Evolutionary conservation across 1,140 invertebrate species (phyloP).

Genomic region (Pristionchus pacificus): DNA sequence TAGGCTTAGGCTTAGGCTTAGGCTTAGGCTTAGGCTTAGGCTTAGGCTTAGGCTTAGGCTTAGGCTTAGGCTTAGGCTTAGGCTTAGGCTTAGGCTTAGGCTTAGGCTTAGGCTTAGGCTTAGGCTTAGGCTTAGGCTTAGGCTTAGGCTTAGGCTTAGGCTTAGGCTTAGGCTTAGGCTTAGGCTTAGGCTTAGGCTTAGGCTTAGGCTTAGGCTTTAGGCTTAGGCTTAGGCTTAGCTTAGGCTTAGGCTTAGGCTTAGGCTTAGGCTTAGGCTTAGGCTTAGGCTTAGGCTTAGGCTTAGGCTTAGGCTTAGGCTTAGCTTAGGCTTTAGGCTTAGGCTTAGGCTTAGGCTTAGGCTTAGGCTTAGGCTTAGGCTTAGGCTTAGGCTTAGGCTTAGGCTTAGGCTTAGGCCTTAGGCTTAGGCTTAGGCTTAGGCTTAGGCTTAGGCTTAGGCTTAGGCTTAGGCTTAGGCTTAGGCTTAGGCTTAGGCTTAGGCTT

Average conservation of each 20-base stretch:
- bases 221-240: conserved; percentile 23
- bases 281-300: conserved; percentile 36
- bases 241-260: conserved; percentile 24
- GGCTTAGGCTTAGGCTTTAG: conserved; percentile 32
- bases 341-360: conserved; percentile 25
- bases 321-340: conserved; percentile 30
- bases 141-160: conserved; percentile 16
- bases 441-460: conserved; percentile 33
- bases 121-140: conserved; percentile 13
- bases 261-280: conserved; percentile 36
- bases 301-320: conserved; percentile 34
- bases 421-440: conserved; percentile 30
- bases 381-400: conserved; percentile 33
- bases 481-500: conserved; percentile 32
- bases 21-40: conserved; percentile 8
- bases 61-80: conserved; percentile 5
- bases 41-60: conserved; percentile 19
- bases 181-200: conserved; percentile 27
- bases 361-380: conserved; percentile 33
- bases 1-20: conserved; percentile 5
- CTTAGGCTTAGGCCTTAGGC: conserved; percentile 33
- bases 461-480: conserved; percentile 32
- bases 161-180: conserved; percentile 27
- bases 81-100: conserved; percentile 16
- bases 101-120: conserved; percentile 20